Evolutionary conservation across 2,113 vertebrate genomes (phyloP).

Genomic region (Forbesichthys agassizii): DNA sequence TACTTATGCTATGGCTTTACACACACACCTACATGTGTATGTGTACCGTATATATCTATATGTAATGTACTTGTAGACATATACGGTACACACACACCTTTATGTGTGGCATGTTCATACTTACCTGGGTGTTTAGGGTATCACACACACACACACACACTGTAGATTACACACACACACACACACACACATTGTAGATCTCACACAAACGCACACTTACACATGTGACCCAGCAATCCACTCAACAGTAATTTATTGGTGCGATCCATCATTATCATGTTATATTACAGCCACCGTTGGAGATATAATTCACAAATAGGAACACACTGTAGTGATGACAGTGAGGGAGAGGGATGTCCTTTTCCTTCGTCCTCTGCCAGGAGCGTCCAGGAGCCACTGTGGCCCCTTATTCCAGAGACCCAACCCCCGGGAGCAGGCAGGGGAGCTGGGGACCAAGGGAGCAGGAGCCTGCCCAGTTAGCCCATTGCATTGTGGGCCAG

Average conservation of each 20-base stretch:
- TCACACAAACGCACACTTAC: constrained; percentile 39
- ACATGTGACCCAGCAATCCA: constrained; percentile 69
- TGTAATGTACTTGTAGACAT: not conserved
- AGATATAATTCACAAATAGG: constrained; percentile 77
- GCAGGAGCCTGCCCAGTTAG: constrained; percentile 53
- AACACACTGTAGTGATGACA: constrained; percentile 61
- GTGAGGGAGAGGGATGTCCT: constrained; percentile 75
- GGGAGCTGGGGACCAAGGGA: constrained; percentile 49
- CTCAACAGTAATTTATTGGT: constrained; percentile 76
- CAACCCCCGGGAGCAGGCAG: constrained; percentile 51
- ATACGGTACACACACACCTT: not conserved
- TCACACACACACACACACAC: constrained; percentile 27
- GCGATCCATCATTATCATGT: constrained; percentile 80
- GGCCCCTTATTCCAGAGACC: constrained; percentile 51
- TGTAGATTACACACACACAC: constrained; percentile 7
- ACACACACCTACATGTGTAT: too few species aligned
- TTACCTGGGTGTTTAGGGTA: constrained; percentile 41
- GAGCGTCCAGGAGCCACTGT: constrained; percentile 57
- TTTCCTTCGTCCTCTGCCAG: constrained; percentile 74
- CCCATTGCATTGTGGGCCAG: constrained; percentile 73
- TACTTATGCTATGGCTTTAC: too few species aligned
- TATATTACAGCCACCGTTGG: constrained; percentile 76
- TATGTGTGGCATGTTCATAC: constrained; percentile 28
- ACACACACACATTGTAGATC: constrained; percentile 39
- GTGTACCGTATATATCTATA: too few species aligned